phyloP scores from a whole-genome alignment of 2,797 vertebrate species.

The Bucorvus abyssinicus region DNA sequence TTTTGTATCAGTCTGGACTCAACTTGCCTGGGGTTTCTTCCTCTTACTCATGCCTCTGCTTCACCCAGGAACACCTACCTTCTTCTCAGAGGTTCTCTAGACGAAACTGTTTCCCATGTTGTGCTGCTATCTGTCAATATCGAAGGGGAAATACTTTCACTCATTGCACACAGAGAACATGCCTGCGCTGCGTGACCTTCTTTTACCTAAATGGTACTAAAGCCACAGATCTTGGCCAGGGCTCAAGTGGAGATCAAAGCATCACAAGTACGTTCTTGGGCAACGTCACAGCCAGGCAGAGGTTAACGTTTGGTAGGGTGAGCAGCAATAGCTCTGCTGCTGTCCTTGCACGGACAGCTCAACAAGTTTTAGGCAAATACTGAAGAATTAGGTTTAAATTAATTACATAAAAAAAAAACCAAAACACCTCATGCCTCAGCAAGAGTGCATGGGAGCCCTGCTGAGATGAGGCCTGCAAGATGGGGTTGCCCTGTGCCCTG shows the following conservation, averaged over 20 bases:
- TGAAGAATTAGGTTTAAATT: not conserved
- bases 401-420: too few species aligned
- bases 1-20: not conserved
- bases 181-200: not conserved
- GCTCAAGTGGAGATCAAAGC: not conserved
- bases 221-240: not conserved
- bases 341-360: not conserved
- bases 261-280: not conserved
- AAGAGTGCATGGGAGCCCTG: not conserved
- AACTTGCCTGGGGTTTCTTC: not conserved
- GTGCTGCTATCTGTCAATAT: not conserved
- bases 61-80: not conserved
- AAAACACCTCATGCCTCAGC: not conserved
- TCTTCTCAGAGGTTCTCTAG: not conserved
- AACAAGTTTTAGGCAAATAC: not conserved
- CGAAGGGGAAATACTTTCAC: not conserved
- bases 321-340: not conserved
- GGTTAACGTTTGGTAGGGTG: not conserved
- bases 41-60: not conserved
- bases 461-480: not conserved
- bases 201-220: not conserved
- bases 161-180: not conserved
- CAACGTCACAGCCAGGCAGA: not conserved
- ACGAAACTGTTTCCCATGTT: not conserved
- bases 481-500: not conserved